Conservation (phyloP, 1,140 invertebrate genomes). For the Pygmarrhopalites habei region DNA sequence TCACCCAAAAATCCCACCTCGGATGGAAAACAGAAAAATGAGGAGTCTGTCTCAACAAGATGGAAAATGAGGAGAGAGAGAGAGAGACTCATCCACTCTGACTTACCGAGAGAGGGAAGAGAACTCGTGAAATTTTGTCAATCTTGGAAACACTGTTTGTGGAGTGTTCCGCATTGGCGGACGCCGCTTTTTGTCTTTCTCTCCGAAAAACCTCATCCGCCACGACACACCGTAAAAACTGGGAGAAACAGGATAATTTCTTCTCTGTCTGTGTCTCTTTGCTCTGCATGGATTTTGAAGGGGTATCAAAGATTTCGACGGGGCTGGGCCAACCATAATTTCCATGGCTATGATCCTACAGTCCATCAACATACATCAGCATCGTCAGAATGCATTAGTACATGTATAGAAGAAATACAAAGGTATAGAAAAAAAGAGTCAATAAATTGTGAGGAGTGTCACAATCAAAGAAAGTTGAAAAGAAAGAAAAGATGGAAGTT, state of each 20-base stretch:
- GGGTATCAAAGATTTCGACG: conserved; percentile 27
- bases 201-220: conserved; percentile 68
- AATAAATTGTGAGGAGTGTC: neutral
- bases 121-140: conserved; percentile 70
- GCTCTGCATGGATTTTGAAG: conserved; percentile 23
- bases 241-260: conserved; percentile 62
- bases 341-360: conserved; percentile 11
- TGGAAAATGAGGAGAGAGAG: neutral
- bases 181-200: conserved; percentile 52
- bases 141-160: conserved; percentile 79
- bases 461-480: neutral
- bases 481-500: neutral
- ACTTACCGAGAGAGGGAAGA: conserved; percentile 67
- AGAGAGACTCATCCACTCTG: neutral
- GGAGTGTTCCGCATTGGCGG: conserved; percentile 45
- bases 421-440: neutral
- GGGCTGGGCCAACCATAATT: conserved; percentile 19
- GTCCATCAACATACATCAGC: neutral
- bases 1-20: no score
- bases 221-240: conserved; percentile 69
- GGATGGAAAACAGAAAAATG: no score
- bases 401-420: neutral
- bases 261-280: conserved; percentile 64
- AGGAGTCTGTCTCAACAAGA: neutral
- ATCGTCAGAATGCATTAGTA: neutral